These are phyloP conservation scores for Macrotis lagotis DNA, from an alignment of 2,113 vertebrate genomes.

Conservation along the genomic window DNA sequence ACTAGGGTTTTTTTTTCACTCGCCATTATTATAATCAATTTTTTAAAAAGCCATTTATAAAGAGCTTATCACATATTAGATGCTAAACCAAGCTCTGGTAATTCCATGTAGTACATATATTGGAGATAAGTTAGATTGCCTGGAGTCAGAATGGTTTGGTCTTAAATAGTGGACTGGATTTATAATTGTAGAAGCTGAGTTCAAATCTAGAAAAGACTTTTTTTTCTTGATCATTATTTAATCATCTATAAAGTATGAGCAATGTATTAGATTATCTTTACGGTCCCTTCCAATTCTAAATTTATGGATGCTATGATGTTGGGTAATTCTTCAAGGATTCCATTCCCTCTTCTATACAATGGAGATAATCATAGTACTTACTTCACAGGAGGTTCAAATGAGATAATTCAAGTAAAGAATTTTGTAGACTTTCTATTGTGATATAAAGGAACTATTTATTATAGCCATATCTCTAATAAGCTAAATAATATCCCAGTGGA, in stretches of 20 bases:
- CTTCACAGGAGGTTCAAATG: not conserved
- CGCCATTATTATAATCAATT: not conserved
- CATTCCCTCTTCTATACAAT: not conserved
- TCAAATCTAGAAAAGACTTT: not conserved
- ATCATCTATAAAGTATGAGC: not conserved
- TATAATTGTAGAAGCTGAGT: not conserved
- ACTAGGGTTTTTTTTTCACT: not conserved
- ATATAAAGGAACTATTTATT: not conserved
- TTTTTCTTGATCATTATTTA: not conserved
- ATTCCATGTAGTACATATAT: too few relatives aligned
- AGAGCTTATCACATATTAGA: not conserved
- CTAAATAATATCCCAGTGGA: slow-evolving; percentile 5
- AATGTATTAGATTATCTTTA: not conserved
- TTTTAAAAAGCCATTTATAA: not conserved
- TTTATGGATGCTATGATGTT: not conserved
- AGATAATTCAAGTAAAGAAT: not conserved
- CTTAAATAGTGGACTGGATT: not conserved
- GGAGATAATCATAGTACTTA: not conserved
- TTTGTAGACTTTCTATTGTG: not conserved
- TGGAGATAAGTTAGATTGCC: not conserved
- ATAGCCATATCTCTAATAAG: not conserved
- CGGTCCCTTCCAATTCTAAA: not conserved
- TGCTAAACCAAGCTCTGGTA: not conserved
- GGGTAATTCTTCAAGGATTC: not conserved
- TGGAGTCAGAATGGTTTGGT: not conserved